Conservation (phyloP, 2,113 vertebrate genomes). For the Ivindomyrus marchei region DNA sequence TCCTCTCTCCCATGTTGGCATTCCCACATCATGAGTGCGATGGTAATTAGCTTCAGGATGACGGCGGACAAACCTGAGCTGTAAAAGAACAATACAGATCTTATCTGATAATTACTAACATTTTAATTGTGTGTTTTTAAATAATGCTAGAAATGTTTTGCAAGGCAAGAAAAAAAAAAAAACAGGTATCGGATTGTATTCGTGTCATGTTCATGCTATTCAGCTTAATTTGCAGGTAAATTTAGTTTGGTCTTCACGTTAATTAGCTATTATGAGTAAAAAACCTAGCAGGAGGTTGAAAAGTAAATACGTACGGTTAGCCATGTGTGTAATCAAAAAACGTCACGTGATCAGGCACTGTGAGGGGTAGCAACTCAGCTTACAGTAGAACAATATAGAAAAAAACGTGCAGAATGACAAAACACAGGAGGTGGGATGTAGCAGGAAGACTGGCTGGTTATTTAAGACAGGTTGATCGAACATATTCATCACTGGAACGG, state of each 20-base stretch:
- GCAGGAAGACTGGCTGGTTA: background rate
- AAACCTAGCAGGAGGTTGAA: conserved; percentile 18
- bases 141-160: background rate
- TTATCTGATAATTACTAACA: background rate
- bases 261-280: conserved; percentile 24
- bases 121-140: background rate
- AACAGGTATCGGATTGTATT: background rate
- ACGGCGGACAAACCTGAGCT: background rate
- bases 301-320: conserved; percentile 25
- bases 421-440: background rate
- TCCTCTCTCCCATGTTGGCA: background rate
- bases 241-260: conserved; percentile 20
- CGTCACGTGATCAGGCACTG: background rate
- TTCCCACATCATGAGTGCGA: background rate
- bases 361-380: background rate
- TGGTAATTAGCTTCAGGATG: background rate
- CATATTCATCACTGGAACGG: background rate
- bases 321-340: conserved; percentile 27
- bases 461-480: background rate
- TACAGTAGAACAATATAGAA: background rate
- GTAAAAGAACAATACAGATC: background rate
- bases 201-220: background rate
- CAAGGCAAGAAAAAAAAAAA: background rate
- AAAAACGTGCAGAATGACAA: background rate
- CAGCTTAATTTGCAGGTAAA: conserved; percentile 20